Evolutionary conservation across 2,888 invertebrate genomes (phyloP).

Genomic region (Brachycybe producta): DNA sequence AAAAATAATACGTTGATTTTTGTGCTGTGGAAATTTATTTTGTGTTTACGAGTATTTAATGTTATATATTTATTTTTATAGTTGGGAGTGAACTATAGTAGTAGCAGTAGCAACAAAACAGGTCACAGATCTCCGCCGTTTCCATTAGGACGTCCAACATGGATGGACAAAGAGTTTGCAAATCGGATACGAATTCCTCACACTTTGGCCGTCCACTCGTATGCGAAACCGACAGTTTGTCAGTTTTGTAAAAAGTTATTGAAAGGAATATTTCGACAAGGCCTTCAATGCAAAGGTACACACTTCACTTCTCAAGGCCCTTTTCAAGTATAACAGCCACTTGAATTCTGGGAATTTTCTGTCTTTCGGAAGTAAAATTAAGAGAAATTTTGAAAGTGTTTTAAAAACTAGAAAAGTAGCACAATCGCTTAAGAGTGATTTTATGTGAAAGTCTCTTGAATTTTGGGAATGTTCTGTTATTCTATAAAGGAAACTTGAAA

Average conservation of each 20-base stretch:
- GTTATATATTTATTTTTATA: conserved; percentile 12
- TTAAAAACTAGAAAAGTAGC: too few relatives aligned
- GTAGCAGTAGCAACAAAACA: not conserved
- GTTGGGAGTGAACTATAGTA: conserved; percentile 8
- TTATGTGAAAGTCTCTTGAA: too few relatives aligned
- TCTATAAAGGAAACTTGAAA: too few relatives aligned
- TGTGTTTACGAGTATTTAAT: conserved; percentile 66
- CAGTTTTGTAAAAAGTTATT: conserved; percentile 90
- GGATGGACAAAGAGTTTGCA: conserved; percentile 58
- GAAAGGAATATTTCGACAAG: conserved; percentile 82
- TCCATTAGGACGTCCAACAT: conserved; percentile 48
- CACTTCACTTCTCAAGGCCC: not conserved
- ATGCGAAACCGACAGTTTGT: conserved; percentile 93
- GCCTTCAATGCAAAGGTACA: conserved; percentile 81
- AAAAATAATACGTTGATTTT: too few relatives aligned
- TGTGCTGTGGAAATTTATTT: too few relatives aligned
- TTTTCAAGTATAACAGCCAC: too few relatives aligned
- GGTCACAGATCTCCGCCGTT: conserved; percentile 52
- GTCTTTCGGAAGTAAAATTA: too few relatives aligned
- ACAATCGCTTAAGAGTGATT: too few relatives aligned
- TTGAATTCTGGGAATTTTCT: too few relatives aligned
- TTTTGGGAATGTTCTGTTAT: too few relatives aligned
- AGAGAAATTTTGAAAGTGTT: too few relatives aligned
- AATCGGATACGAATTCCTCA: conserved; percentile 65
- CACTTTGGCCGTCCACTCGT: conserved; percentile 91